Conservation (phyloP, 2,888 invertebrate genomes). For the Zelleria hepariella region DNA sequence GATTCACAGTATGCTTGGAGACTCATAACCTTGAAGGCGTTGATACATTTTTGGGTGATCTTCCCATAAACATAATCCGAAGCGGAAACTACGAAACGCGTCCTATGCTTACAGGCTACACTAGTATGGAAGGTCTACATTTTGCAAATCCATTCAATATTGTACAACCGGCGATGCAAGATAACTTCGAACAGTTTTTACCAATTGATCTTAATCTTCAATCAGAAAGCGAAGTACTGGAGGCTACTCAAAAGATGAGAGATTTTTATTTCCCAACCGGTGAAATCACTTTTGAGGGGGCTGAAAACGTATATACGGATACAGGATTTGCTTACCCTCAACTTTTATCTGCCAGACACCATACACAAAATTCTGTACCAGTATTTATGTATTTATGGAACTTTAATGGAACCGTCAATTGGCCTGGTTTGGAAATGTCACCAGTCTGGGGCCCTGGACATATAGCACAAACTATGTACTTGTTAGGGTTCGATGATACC, state of each 20-base stretch:
- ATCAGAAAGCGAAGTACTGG: neutral
- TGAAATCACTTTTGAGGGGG: neutral
- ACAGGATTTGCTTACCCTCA: neutral
- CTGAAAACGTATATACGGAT: conserved; percentile 1
- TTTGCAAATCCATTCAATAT: neutral
- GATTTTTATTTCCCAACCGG: neutral
- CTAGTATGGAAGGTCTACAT: neutral
- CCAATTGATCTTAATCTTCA: neutral
- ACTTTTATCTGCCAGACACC: neutral
- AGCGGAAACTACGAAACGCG: conserved; percentile 2
- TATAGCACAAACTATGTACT: neutral
- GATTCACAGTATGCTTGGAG: neutral
- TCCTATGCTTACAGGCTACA: conserved; percentile 2
- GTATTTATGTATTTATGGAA: conserved; percentile 2
- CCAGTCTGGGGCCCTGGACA: neutral
- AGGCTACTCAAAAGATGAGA: neutral
- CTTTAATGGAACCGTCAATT: neutral
- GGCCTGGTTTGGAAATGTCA: neutral
- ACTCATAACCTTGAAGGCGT: neutral
- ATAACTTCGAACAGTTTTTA: neutral
- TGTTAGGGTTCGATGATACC: neutral
- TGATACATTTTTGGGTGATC: neutral
- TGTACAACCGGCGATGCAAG: neutral
- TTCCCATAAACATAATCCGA: neutral
- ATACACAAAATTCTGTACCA: neutral